Evolutionary conservation across 2,888 invertebrate genomes (phyloP).

Genomic region (Sialis fuliginosa): DNA sequence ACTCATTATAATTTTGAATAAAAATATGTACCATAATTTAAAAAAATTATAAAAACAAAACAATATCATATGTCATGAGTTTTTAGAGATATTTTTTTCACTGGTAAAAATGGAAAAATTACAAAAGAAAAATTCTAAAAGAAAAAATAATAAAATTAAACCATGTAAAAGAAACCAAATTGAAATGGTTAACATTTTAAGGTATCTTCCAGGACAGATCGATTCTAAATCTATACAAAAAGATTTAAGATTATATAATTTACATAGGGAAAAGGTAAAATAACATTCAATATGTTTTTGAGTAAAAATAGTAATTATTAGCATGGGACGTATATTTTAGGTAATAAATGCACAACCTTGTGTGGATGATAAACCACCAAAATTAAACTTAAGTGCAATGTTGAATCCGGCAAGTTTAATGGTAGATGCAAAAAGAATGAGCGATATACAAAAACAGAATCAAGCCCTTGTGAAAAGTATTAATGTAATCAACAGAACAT

Average conservation of each 20-base stretch:
- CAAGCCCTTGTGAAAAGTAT: constrained; percentile 37
- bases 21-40: no score
- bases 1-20: no score
- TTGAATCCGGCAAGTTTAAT: constrained; percentile 26
- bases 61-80: no score
- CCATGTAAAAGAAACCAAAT: no score
- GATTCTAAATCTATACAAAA: neutral
- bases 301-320: no score
- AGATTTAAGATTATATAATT: neutral
- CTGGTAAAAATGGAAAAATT: no score
- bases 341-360: constrained; percentile 15
- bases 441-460: constrained; percentile 32
- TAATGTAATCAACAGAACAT: constrained; percentile 36
- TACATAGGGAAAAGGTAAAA: neutral
- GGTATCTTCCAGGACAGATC: no score
- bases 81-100: no score
- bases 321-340: constrained; percentile 8
- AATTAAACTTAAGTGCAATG: constrained; percentile 31
- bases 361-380: constrained; percentile 35
- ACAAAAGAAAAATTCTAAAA: no score
- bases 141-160: no score
- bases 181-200: no score
- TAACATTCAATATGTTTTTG: neutral
- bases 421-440: constrained; percentile 23
- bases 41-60: no score